A percentile compares a stretch with the other conserved stretches of the same genome.
Evolutionary conservation across 2,888 invertebrate genomes (phyloP).

Genomic region (Cremastobaeus sp.): DNA sequence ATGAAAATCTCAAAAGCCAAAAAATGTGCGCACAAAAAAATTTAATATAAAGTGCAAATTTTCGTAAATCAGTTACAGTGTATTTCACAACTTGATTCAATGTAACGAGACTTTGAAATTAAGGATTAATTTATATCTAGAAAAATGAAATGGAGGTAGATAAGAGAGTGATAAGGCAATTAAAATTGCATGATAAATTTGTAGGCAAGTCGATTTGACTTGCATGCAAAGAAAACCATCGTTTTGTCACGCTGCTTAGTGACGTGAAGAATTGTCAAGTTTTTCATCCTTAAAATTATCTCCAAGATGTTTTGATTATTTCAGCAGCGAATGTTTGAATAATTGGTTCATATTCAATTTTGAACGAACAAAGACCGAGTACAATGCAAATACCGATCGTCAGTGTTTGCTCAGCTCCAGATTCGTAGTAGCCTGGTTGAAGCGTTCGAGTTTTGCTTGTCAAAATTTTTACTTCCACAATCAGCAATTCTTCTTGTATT

Average conservation of each 20-base stretch:
- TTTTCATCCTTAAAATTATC: no score
- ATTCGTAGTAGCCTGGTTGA: constrained; percentile 10
- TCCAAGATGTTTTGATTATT: background rate
- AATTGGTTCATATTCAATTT: constrained; percentile 12
- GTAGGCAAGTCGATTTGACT: background rate
- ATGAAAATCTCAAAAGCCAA: no score
- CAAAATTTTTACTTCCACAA: constrained; percentile 14
- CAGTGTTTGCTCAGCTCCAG: constrained; percentile 9
- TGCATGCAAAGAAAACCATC: background rate
- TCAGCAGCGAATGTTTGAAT: constrained; percentile 5
- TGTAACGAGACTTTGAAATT: constrained; percentile 27
- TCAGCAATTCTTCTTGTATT: constrained; percentile 6
- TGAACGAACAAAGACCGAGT: constrained; percentile 6
- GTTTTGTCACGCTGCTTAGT: no score
- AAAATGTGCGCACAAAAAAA: no score
- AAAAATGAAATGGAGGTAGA: constrained; percentile 14
- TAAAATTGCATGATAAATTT: constrained; percentile 16
- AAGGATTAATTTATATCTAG: constrained; percentile 27
- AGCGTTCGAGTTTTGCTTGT: background rate
- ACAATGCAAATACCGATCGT: constrained; percentile 14
- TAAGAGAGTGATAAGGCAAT: constrained; percentile 19
- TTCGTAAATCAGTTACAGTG: no score
- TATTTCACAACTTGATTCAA: no score
- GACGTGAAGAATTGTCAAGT: no score
- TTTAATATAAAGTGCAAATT: no score